Conservation (phyloP, 2,888 invertebrate species). For the Ophioninae sp. region DNA sequence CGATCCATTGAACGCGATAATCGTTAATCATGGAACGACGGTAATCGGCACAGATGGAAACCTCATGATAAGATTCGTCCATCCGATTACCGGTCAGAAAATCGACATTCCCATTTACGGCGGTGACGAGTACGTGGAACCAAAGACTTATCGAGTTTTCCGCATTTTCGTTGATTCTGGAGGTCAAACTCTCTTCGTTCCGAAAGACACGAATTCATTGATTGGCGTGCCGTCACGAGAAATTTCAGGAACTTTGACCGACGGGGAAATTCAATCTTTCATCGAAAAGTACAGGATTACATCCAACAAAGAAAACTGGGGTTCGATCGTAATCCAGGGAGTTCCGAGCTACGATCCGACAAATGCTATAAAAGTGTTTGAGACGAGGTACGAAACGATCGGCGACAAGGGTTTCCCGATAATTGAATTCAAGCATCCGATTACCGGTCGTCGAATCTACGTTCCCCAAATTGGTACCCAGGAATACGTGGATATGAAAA, state of each 20-base stretch:
- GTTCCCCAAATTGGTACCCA: constrained; percentile 28
- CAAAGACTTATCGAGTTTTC: neutral
- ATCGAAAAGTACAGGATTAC: neutral
- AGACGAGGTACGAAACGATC: neutral
- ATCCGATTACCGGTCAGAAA: constrained; percentile 21
- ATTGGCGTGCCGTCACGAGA: no score
- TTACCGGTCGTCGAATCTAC: constrained; percentile 2
- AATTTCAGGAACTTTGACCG: no score
- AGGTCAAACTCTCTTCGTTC: constrained; percentile 33
- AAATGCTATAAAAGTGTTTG: constrained; percentile 6
- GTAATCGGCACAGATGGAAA: neutral
- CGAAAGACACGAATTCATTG: neutral
- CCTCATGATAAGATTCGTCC: constrained; percentile 11
- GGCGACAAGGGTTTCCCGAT: neutral
- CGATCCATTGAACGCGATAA: constrained; percentile 15
- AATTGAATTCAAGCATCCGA: constrained; percentile 42
- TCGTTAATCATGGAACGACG: neutral
- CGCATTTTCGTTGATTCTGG: constrained; percentile 23
- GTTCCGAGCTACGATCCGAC: constrained; percentile 18
- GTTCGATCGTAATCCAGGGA: constrained; percentile 15
- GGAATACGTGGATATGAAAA: constrained; percentile 22
- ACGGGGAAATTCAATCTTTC: neutral
- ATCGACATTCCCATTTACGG: constrained; percentile 18
- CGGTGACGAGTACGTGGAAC: constrained; percentile 37
- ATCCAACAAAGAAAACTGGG: constrained; percentile 12